phyloP scores from a whole-genome alignment of 1,140 invertebrate genomes.

The Trinorchestia longiramus region DNA sequence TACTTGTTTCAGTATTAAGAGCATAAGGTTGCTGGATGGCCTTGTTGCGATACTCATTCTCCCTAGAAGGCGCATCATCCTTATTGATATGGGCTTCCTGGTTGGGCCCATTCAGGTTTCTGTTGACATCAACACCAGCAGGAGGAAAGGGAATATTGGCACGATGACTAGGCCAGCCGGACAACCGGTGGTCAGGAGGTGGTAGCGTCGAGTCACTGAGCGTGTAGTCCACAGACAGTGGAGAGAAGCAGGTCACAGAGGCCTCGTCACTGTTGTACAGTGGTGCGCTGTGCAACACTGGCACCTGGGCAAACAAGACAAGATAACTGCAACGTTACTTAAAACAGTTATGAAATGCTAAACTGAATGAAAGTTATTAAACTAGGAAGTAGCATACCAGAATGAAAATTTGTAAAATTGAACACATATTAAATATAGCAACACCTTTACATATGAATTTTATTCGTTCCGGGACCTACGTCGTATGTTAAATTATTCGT shows the following conservation, averaged over 20 bases:
- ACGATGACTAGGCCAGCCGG: background rate
- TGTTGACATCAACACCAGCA: background rate
- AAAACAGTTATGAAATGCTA: background rate
- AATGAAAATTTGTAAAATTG: background rate
- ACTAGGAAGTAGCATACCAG: background rate
- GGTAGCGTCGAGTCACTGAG: background rate
- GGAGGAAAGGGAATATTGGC: background rate
- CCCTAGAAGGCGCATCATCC: background rate
- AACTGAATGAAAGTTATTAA: background rate
- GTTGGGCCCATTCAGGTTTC: background rate
- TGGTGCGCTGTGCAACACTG: background rate
- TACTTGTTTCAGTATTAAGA: background rate
- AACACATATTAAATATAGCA: too few relatives aligned
- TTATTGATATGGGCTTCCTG: background rate
- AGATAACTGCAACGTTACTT: background rate
- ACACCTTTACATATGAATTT: too few relatives aligned
- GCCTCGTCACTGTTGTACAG: background rate
- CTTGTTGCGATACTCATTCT: background rate
- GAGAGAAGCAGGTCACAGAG: slow-evolving; percentile 30
- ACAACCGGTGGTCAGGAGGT: background rate
- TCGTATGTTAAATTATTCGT: too few relatives aligned
- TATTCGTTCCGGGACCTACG: too few relatives aligned
- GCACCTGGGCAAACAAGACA: background rate
- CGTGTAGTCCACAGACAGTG: background rate
- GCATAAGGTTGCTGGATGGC: background rate